phyloP scores from a whole-genome alignment of 53 echinoderm and acorn worm species.

The Zoroaster sp. region DNA sequence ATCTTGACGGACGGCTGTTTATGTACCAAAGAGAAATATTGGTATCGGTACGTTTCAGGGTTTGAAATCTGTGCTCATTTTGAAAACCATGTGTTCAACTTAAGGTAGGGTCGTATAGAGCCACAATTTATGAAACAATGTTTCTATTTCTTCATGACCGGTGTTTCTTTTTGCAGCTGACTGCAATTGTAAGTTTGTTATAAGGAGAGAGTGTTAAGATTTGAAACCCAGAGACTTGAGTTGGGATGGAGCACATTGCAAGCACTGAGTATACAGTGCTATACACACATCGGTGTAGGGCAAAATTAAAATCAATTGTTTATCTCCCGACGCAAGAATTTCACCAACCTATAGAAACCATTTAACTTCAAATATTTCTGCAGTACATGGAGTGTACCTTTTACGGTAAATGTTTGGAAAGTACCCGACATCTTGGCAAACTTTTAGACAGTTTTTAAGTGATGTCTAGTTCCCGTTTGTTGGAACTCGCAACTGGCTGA shows the following conservation, averaged over 20 bases:
- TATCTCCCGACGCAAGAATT: too few species aligned
- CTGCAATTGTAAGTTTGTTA: conserved; percentile 5
- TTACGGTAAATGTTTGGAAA: too few species aligned
- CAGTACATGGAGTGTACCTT: too few species aligned
- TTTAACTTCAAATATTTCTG: background rate
- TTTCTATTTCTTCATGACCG: background rate
- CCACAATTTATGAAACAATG: background rate
- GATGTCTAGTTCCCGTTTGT: too few species aligned
- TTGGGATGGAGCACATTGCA: background rate
- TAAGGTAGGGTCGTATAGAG: conserved; percentile 4
- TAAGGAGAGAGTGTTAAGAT: background rate
- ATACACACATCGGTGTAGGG: too few species aligned
- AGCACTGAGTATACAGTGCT: too few species aligned
- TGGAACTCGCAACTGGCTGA: too few species aligned
- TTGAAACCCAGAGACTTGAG: background rate
- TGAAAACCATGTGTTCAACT: conserved; percentile 4
- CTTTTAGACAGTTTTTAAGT: too few species aligned
- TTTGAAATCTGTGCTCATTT: conserved; percentile 44
- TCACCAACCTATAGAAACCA: background rate
- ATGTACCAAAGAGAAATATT: background rate
- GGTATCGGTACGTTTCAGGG: background rate
- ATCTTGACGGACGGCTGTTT: background rate
- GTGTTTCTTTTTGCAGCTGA: conserved; percentile 34
- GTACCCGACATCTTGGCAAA: too few species aligned
- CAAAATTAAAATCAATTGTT: too few species aligned